Base-by-base conservation (phyloP, 2,113 vertebrate genomes). In the Takifugu flavidus region DNA sequence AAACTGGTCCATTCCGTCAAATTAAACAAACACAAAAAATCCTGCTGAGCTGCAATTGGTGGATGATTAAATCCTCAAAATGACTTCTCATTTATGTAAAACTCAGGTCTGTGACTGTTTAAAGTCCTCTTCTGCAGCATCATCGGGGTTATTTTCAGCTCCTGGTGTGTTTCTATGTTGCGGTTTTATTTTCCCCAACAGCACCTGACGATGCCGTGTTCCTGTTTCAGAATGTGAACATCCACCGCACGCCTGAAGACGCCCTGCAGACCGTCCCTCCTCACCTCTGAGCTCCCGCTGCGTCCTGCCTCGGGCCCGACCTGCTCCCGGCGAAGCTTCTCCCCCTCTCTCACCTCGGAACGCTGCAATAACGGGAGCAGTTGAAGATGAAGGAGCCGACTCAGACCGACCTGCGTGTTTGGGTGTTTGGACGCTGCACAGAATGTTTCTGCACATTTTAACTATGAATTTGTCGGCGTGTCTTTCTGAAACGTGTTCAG, bases 221-320 rank as follows among this genome's bases (percentile, higher is more conserved):
- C 83, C 60, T 85, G 72, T 78, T 87, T 59, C 89, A 96, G 95
- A 95, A 95, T 39, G 93, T 95, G 46, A 90, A 92, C 10, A 77
- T 96, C 64, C 88, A 93, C 59, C 93, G 94, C 31, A 92, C 92
- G 0, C 64, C 90, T 13, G 86, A 91, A 77, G 94, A 94, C 34
- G 94, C 95, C 71, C 61, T 95, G 84, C 88, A 90, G 89, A 96
- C 95, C 0, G 92, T 95, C 8, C 94, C 95, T 2, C 50, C 89
- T 58, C 92, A 96, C 82, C 86, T 91, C 74, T 94, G 93, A 92
- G 67, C 20, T 20, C 49, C 42, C 49, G 45, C 20, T 45, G 57
- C 59, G 14, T 20, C 51, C 42, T 49, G 34, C 34, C 34, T 27
- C 27, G 44, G 20, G 62, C 61, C 51, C 53, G 5, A 5, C 53